These are phyloP conservation scores for Calameuta pallipes DNA, from an alignment of 2,888 invertebrate genomes.

Conservation along the genomic window DNA sequence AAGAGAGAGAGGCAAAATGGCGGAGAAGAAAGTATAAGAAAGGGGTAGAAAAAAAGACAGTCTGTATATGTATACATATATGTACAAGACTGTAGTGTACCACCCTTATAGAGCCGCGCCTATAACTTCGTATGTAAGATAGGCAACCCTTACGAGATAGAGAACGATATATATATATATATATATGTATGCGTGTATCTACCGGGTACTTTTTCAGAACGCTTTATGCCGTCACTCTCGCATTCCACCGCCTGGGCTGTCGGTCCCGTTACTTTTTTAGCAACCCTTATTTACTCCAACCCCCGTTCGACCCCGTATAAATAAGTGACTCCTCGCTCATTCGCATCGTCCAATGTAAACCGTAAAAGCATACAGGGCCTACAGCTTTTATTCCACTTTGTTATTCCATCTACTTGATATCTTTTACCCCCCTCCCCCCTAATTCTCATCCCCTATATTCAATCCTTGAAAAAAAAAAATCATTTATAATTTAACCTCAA, in stretches of 20 bases:
- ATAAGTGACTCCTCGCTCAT: neutral
- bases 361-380: neutral
- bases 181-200: neutral
- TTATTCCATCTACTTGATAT: no score
- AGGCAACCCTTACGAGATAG: neutral
- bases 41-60: neutral
- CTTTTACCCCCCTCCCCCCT: no score
- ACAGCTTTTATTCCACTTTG: neutral
- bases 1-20: neutral
- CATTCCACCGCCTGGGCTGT: neutral
- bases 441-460: neutral
- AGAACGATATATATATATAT: neutral
- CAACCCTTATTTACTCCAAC: conserved; percentile 8
- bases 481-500: neutral
- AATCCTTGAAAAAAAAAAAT: neutral
- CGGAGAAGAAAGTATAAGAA: neutral
- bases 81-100: neutral
- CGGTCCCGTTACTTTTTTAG: conserved; percentile 6
- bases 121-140: neutral
- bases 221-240: conserved; percentile 5
- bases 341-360: neutral
- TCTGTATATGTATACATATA: neutral
- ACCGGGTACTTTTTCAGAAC: neutral
- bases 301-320: conserved; percentile 1
- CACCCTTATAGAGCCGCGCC: neutral